These are phyloP conservation scores for Porites rus DNA, from an alignment of 92 coral and sea anemone species.

Conservation along the genomic window DNA sequence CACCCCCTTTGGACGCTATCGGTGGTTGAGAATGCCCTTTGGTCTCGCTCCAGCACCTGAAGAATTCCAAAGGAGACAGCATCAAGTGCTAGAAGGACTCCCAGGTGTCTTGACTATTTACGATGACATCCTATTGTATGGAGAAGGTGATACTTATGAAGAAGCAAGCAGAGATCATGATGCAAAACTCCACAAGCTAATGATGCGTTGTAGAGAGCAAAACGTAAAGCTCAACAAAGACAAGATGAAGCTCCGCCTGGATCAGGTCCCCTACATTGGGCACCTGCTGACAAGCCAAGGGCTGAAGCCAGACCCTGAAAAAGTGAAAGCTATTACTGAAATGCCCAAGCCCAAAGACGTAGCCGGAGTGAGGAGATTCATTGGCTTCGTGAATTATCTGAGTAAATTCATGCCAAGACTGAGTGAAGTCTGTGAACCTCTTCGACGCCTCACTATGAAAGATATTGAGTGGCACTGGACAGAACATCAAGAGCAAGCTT, in stretches of 20 bases:
- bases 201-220: conserved; percentile 45
- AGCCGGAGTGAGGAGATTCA: too few species aligned
- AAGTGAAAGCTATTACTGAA: conserved; percentile 27
- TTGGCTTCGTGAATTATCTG: neutral
- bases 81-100: conserved; percentile 38
- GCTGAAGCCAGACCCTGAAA: conserved; percentile 49
- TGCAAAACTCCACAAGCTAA: conserved; percentile 32
- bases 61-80: conserved; percentile 37
- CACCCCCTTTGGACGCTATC: conserved; percentile 45
- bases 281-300: conserved; percentile 39
- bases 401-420: too few species aligned
- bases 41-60: conserved; percentile 23
- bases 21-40: conserved; percentile 33
- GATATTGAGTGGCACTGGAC: too few species aligned
- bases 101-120: conserved; percentile 38
- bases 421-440: too few species aligned
- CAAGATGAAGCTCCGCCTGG: conserved; percentile 36
- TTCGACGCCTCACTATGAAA: too few species aligned
- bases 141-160: conserved; percentile 42
- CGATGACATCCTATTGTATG: conserved; percentile 54
- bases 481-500: too few species aligned
- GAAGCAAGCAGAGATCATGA: conserved; percentile 60
- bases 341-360: too few species aligned
- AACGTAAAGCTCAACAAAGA: conserved; percentile 49
- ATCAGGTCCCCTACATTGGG: conserved; percentile 48